A percentile compares a stretch with the other conserved stretches of the same genome.
phyloP scores from a whole-genome alignment of 2,797 vertebrate species.

The Lagocephalus sceleratus region DNA sequence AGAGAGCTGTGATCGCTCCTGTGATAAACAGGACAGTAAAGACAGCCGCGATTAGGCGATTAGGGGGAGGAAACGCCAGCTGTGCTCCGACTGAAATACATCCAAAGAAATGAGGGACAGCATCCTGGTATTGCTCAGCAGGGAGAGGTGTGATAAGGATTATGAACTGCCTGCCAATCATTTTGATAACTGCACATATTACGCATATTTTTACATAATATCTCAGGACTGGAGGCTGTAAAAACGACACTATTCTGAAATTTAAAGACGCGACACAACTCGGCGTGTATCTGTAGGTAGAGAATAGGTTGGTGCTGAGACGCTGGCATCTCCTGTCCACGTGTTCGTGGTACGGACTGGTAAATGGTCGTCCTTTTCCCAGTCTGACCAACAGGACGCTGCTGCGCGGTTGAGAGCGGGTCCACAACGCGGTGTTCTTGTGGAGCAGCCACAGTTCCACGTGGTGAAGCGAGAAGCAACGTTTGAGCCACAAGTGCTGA shows the following conservation, averaged over 20 bases:
- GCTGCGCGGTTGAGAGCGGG: background rate
- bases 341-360: too few relatives aligned
- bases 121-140: conserved; percentile 18
- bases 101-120: conserved; percentile 23
- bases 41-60: conserved; percentile 5
- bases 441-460: too few relatives aligned
- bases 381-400: too few relatives aligned
- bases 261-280: too few relatives aligned
- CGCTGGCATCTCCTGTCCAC: too few relatives aligned
- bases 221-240: background rate
- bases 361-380: too few relatives aligned
- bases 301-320: too few relatives aligned
- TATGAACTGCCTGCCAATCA: conserved; percentile 23
- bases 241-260: too few relatives aligned
- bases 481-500: conserved; percentile 42
- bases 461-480: background rate
- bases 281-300: too few relatives aligned
- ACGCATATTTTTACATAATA: conserved; percentile 1
- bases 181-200: conserved; percentile 24
- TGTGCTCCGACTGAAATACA: background rate
- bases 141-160: conserved; percentile 34
- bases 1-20: conserved; percentile 7
- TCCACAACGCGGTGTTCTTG: background rate
- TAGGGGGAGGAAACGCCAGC: conserved; percentile 14
- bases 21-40: conserved; percentile 5